Base-by-base conservation (phyloP, 2,797 vertebrate genomes). In the Loris lydekkerianus region DNA sequence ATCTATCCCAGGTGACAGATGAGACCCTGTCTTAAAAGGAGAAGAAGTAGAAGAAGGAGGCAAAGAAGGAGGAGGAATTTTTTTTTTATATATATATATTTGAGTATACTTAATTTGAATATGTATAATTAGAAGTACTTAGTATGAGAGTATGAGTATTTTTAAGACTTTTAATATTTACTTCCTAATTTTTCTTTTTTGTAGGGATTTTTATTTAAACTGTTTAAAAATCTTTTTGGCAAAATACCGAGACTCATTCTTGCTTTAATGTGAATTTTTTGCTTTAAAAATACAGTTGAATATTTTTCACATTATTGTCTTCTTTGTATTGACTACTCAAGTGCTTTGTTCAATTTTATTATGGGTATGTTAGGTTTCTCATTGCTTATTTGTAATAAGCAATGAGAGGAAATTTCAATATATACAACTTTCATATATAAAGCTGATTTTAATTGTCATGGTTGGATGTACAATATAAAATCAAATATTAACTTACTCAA, bases 91-190 rank as follows among this genome's bases (percentile, higher is more conserved):
- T 34, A 34, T 34, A 34, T 34, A 34, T 34, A 34, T 82, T n/a
- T 76, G 43, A 95, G 31, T 60, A 23, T 37, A 70, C 4, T 49
- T 87, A 92, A 65, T 60, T 92, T 34, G 83, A 86, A 91, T 34
- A 94, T 91, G 29, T 53, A 61, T 85, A 80, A 49, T 25, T 76
- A 7, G 20, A 78, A 83, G 63, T 29, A 69, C 3, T 46, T 46
- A 76, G 21, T 49, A 29, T 27, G 23, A 43, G 29, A 53, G 9
- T 58, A 17, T 75, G 23, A 13, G 27, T 63, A 86, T 65, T 78
- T 95, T 40, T 29, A 63, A 69, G 14, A 77, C 8, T 89, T 81
- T 91, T 40, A 4, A 67, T 91, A 81, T 67, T 88, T 85, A 61
- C 14, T 58, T 2, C 27, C 5, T 84, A 70, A 61, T 65, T 87